Percentiles rank a stretch among this genome's conserved stretches.
Conservation (phyloP, 2,797 vertebrate genomes). For the Cryptoprocta ferox region DNA sequence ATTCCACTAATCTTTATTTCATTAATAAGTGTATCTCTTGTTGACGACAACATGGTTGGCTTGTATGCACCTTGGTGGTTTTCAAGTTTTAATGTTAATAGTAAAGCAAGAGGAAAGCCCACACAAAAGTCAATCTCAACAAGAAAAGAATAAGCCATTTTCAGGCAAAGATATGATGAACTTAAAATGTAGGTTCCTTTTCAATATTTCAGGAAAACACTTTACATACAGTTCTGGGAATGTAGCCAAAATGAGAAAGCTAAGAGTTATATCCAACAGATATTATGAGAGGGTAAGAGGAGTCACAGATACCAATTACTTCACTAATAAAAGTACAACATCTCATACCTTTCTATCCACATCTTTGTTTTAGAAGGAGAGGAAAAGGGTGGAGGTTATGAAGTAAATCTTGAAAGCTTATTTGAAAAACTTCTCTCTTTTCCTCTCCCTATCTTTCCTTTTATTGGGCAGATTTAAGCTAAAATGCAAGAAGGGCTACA, state of each 20-base stretch:
- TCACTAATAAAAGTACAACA: slow-evolving; percentile 62
- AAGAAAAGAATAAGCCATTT: slow-evolving; percentile 42
- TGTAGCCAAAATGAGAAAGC: slow-evolving; percentile 71
- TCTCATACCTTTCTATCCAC: background rate
- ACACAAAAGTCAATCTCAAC: background rate
- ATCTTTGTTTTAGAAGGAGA: slow-evolving; percentile 58
- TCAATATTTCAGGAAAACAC: slow-evolving; percentile 71
- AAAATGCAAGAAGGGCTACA: background rate
- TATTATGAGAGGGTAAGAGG: slow-evolving; percentile 66
- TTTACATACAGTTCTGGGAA: slow-evolving; percentile 72
- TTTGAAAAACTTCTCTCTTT: slow-evolving; percentile 36
- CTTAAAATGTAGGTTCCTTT: slow-evolving; percentile 75
- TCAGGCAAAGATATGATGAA: slow-evolving; percentile 59
- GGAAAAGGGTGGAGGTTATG: background rate
- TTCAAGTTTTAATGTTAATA: slow-evolving; percentile 53
- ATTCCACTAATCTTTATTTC: background rate
- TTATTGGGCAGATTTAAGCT: background rate
- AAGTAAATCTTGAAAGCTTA: slow-evolving; percentile 46
- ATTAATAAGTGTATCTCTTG: background rate
- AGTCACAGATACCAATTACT: slow-evolving; percentile 63
- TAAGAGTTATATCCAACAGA: slow-evolving; percentile 55
- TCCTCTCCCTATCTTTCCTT: background rate
- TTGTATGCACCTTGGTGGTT: background rate
- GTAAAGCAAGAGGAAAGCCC: background rate
- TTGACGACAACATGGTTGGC: background rate